Conservation (phyloP, 2,113 vertebrate genomes). For the Clarias magur region DNA sequence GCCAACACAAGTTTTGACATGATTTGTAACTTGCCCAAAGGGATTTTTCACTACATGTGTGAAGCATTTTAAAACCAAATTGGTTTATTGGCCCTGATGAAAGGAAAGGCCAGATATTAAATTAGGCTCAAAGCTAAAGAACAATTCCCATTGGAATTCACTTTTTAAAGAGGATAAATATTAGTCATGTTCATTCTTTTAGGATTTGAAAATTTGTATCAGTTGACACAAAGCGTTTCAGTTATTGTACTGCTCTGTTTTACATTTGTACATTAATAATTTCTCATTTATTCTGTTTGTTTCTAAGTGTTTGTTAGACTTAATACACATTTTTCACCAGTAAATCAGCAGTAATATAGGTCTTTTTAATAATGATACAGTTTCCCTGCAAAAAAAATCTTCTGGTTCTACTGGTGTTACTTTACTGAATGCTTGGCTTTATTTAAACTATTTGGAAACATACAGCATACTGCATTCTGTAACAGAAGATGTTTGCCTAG, state of each 20-base stretch:
- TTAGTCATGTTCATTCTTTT: constrained; percentile 10
- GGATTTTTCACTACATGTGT: constrained; percentile 40
- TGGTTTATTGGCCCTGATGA: constrained; percentile 51
- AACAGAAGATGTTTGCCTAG: background rate
- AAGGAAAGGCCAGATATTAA: constrained; percentile 30
- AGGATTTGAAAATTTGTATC: constrained; percentile 1
- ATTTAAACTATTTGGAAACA: background rate
- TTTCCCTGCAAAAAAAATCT: background rate
- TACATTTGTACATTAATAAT: background rate
- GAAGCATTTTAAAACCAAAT: constrained; percentile 48
- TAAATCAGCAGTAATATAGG: background rate
- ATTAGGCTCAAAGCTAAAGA: constrained; percentile 53
- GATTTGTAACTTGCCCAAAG: constrained; percentile 33
- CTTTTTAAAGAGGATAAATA: constrained; percentile 51
- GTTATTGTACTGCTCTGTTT: background rate
- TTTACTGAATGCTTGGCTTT: constrained; percentile 18
- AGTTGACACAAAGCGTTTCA: background rate
- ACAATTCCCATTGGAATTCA: constrained; percentile 46
- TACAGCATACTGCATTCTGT: background rate
- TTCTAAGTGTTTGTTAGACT: background rate
- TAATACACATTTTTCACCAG: background rate
- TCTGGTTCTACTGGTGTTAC: constrained; percentile 18
- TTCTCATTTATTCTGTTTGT: background rate
- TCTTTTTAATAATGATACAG: background rate
- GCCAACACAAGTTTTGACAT: constrained; percentile 15